Percentiles rank a stretch among this genome's conserved stretches.
Conservation (phyloP, 2,888 invertebrate genomes). For the Lamellibrachia columna region DNA sequence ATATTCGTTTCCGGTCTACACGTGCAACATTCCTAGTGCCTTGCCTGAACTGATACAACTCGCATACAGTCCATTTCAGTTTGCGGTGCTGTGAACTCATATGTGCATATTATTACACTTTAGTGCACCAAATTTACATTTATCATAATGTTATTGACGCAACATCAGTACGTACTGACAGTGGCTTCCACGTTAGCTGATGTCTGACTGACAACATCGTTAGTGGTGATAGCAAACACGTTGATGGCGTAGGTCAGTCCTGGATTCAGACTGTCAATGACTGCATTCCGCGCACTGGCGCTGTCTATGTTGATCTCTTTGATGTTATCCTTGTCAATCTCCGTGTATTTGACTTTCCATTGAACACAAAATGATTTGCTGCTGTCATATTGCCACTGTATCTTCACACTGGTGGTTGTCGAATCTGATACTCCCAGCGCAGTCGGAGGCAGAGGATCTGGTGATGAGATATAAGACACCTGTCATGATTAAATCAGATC, state of each 20-base stretch:
- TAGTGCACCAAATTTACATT: too few relatives aligned
- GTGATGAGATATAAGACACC: not conserved
- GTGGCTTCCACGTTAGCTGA: not conserved
- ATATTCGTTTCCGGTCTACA: too few relatives aligned
- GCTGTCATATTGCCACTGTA: not conserved
- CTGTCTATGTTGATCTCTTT: not conserved
- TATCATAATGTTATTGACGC: not conserved
- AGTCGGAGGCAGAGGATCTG: constrained; percentile 10
- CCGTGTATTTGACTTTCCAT: not conserved
- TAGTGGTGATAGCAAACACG: not conserved
- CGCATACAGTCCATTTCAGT: too few relatives aligned
- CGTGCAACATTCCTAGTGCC: too few relatives aligned
- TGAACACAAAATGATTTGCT: not conserved
- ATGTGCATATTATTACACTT: too few relatives aligned
- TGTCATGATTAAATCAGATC: not conserved
- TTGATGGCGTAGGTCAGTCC: not conserved
- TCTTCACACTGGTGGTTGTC: not conserved
- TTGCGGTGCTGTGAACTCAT: too few relatives aligned
- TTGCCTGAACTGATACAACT: too few relatives aligned
- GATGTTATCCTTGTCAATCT: not conserved
- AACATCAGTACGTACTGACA: not conserved
- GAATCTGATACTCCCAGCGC: not conserved
- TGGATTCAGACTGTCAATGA: not conserved
- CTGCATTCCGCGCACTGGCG: not conserved
- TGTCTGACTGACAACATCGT: not conserved